These are phyloP conservation scores for Tenthredo notha DNA, from an alignment of 2,888 invertebrate species.

Conservation along the genomic window DNA sequence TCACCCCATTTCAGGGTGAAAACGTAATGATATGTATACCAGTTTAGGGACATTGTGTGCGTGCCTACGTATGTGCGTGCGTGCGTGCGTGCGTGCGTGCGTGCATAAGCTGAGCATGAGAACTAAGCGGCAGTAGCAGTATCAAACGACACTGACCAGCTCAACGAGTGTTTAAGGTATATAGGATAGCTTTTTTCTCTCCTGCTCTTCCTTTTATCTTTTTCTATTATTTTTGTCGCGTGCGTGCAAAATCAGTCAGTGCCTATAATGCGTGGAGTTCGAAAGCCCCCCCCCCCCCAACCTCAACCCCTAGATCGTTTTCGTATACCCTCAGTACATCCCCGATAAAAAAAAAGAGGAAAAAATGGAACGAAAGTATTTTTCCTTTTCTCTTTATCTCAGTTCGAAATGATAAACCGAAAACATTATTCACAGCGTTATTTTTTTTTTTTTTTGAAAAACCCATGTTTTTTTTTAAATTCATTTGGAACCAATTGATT, in stretches of 20 bases:
- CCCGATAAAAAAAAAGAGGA: neutral
- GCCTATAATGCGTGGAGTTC: conserved; percentile 56
- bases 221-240: conserved; percentile 54
- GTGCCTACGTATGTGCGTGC: conserved; percentile 18
- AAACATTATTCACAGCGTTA: too few species aligned
- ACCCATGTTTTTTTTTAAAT: too few species aligned
- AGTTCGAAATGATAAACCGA: too few species aligned
- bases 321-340: neutral
- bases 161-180: conserved; percentile 54
- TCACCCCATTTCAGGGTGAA: neutral
- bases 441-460: too few species aligned
- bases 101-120: conserved; percentile 45
- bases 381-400: too few species aligned
- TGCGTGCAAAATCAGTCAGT: conserved; percentile 51
- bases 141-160: conserved; percentile 59
- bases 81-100: conserved; percentile 28
- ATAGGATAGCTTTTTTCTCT: conserved; percentile 26
- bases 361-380: neutral
- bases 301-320: conserved; percentile 15
- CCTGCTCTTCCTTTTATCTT: neutral
- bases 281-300: too few species aligned
- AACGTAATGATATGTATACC: neutral
- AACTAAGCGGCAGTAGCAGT: conserved; percentile 1
- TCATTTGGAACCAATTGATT: too few species aligned
- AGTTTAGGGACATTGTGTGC: neutral